These are phyloP conservation scores for Himantopus leucocephalus DNA, from an alignment of 2,113 vertebrate species.

Conservation along the genomic window DNA sequence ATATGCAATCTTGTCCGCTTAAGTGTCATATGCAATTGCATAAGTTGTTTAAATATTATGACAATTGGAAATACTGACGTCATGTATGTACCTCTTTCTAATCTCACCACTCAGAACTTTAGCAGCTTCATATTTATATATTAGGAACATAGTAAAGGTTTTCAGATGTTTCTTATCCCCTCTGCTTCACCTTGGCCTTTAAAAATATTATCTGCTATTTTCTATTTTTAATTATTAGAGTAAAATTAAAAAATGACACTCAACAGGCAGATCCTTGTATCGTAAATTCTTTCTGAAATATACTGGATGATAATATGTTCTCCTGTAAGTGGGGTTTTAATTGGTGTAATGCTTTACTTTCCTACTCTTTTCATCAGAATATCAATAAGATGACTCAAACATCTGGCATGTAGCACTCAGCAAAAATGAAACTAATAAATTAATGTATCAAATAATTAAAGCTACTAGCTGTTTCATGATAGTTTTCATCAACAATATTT, in stretches of 20 bases:
- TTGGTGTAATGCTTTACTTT: not conserved
- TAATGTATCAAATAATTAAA: conserved; percentile 53
- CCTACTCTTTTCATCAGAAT: not conserved
- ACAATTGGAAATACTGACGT: not conserved
- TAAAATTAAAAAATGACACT: not conserved
- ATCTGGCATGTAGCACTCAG: not conserved
- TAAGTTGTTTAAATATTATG: not conserved
- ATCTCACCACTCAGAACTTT: not conserved
- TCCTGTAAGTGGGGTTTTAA: not conserved
- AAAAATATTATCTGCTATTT: not conserved
- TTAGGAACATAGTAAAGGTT: not conserved
- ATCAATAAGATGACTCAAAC: not conserved
- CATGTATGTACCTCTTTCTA: not conserved
- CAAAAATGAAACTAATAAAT: conserved; percentile 35
- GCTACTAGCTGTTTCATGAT: not conserved
- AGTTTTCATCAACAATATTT: conserved; percentile 25
- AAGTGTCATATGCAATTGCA: not conserved
- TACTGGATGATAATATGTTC: not conserved
- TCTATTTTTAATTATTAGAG: not conserved
- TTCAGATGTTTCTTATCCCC: not conserved
- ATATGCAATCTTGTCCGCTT: not conserved
- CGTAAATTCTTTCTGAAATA: not conserved
- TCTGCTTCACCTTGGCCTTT: not conserved
- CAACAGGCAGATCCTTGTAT: not conserved
- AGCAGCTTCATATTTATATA: not conserved